Percentiles rank a stretch among this genome's conserved stretches.
Conservation (phyloP, 2,113 vertebrate genomes). For the Clarias macrocephalus region DNA sequence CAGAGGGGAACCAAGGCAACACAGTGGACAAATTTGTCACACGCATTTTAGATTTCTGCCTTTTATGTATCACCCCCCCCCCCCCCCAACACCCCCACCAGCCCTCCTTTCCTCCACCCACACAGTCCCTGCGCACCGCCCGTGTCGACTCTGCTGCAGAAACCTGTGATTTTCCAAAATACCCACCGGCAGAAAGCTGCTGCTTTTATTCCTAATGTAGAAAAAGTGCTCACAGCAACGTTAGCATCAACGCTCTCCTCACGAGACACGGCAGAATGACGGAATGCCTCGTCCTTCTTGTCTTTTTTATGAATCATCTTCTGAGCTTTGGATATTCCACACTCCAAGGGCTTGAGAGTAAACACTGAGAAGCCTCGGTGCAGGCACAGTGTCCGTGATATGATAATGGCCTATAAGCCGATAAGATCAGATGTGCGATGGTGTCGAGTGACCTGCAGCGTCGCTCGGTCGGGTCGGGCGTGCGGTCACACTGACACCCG, state of each 20-base stretch:
- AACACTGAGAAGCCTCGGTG: background rate
- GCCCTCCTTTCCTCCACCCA: slow-evolving; percentile 60
- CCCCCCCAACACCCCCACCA: slow-evolving; percentile 43
- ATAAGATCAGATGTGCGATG: slow-evolving; percentile 36
- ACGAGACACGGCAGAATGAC: background rate
- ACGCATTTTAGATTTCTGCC: slow-evolving; percentile 75
- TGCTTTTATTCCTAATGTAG: slow-evolving; percentile 26
- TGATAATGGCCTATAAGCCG: slow-evolving; percentile 34
- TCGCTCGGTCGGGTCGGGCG: background rate
- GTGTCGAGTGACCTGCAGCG: slow-evolving; percentile 33
- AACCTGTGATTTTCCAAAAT: slow-evolving; percentile 69
- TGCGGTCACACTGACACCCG: slow-evolving; percentile 53
- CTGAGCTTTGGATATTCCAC: slow-evolving; percentile 16
- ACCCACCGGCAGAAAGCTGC: slow-evolving; percentile 42
- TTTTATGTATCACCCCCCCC: slow-evolving; percentile 68
- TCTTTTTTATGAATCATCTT: slow-evolving; percentile 24
- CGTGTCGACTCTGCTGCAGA: slow-evolving; percentile 67
- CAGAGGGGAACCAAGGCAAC: slow-evolving; percentile 62
- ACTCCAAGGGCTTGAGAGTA: background rate
- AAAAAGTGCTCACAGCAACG: slow-evolving; percentile 55
- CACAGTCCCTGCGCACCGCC: slow-evolving; percentile 68
- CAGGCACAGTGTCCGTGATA: background rate
- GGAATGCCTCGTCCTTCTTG: background rate
- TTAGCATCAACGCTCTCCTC: slow-evolving; percentile 30
- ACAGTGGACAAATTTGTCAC: slow-evolving; percentile 68